Percentiles rank a stretch among this genome's conserved stretches.
phyloP scores from a whole-genome alignment of 2,888 invertebrate species.

The Caenorhabditis sulstoni region DNA sequence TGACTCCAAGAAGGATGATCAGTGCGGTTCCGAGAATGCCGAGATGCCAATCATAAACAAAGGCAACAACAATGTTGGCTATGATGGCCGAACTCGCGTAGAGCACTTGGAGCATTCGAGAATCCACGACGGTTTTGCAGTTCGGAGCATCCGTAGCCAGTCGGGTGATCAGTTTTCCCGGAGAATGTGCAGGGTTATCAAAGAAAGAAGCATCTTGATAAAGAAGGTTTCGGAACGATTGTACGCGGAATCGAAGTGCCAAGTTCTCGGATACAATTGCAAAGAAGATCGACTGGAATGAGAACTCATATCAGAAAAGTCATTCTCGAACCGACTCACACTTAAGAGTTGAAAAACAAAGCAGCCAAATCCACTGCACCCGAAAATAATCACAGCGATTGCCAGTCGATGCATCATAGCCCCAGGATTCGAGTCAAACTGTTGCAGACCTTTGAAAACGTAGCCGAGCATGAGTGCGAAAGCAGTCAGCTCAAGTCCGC shows the following conservation, averaged over 20 bases:
- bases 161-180: constrained; percentile 81
- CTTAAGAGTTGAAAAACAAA: constrained; percentile 47
- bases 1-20: constrained; percentile 76
- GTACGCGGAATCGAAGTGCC: constrained; percentile 68
- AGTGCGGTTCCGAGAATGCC: constrained; percentile 69
- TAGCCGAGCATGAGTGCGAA: constrained; percentile 81
- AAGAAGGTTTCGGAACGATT: constrained; percentile 77
- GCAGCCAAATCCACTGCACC: constrained; percentile 40
- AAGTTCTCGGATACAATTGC: constrained; percentile 68
- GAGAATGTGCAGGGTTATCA: constrained; percentile 80
- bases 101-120: constrained; percentile 80
- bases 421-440: constrained; percentile 12
- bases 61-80: constrained; percentile 81
- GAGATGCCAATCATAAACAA: constrained; percentile 81
- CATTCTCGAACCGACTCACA: constrained; percentile 48
- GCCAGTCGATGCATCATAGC: constrained; percentile 48
- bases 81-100: constrained; percentile 81
- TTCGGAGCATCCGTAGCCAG: constrained; percentile 82
- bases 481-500: constrained; percentile 81
- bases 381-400: constrained; percentile 27
- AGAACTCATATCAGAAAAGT: no score
- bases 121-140: constrained; percentile 81
- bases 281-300: constrained; percentile 55
- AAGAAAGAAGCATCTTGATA: constrained; percentile 82
- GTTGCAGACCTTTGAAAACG: constrained; percentile 49